These are phyloP conservation scores for Phaethon lepturus DNA, from an alignment of 2,113 vertebrate genomes.

Conservation along the genomic window DNA sequence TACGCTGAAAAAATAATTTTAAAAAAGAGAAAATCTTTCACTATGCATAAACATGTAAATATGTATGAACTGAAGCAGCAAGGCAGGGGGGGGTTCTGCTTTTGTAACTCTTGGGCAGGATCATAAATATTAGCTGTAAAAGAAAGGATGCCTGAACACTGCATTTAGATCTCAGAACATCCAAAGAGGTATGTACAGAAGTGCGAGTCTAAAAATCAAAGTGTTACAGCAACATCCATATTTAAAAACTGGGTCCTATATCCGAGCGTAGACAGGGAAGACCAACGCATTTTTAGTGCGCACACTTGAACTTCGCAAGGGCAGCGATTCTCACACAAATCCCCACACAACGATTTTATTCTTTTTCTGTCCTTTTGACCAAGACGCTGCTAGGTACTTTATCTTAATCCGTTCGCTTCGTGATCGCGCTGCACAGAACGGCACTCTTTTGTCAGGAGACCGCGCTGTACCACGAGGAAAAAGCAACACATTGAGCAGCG, in stretches of 20 bases:
- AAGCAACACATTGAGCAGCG: neutral
- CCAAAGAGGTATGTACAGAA: fast-evolving
- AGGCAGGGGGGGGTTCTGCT: neutral
- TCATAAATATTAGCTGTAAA: neutral
- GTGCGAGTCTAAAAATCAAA: fast-evolving
- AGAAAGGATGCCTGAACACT: neutral
- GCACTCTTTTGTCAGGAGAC: neutral
- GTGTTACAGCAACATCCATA: neutral
- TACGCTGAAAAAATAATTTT: neutral
- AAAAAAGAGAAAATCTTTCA: neutral
- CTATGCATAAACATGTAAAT: neutral
- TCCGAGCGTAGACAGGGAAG: fast-evolving
- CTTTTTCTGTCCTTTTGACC: neutral
- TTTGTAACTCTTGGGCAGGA: neutral
- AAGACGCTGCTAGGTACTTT: fast-evolving
- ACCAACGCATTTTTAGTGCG: neutral
- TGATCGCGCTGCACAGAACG: fast-evolving
- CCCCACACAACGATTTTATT: neutral
- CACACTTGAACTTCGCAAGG: neutral
- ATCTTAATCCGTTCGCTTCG: neutral
- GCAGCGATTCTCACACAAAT: neutral
- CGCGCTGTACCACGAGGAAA: neutral
- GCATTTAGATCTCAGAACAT: neutral
- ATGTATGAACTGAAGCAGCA: neutral
- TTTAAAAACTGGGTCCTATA: neutral